Percentiles rank a stretch among this genome's conserved stretches.
phyloP scores from a whole-genome alignment of 2,888 invertebrate species.

The Dromius quadrimaculatus region DNA sequence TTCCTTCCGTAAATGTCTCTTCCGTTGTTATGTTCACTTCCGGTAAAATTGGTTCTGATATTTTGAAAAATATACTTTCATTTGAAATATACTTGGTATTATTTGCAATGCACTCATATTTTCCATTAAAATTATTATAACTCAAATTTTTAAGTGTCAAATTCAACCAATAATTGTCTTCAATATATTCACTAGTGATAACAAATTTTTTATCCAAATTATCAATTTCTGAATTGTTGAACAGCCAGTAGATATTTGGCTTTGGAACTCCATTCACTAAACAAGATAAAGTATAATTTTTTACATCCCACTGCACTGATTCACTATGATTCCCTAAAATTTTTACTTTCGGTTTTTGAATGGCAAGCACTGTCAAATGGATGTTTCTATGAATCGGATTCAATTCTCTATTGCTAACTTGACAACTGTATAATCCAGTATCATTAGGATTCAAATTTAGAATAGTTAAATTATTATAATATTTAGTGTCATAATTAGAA shows the following conservation, averaged over 20 bases:
- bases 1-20: background rate
- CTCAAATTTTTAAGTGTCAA: slow-evolving; percentile 9
- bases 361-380: slow-evolving; percentile 3
- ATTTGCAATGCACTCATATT: background rate
- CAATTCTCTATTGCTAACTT: background rate
- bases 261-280: background rate
- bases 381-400: background rate
- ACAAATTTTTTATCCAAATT: background rate
- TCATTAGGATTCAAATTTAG: slow-evolving; percentile 9
- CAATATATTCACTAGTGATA: background rate
- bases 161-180: slow-evolving; percentile 29
- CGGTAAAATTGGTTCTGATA: slow-evolving; percentile 5
- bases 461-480: slow-evolving; percentile 10
- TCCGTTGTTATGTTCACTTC: background rate
- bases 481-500: slow-evolving; percentile 1
- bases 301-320: background rate
- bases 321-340: background rate
- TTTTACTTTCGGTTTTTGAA: background rate
- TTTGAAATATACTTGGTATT: background rate
- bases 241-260: slow-evolving; percentile 9
- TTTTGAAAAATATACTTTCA: background rate
- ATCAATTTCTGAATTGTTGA: background rate
- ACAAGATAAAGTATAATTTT: slow-evolving; percentile 16
- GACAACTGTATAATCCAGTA: slow-evolving; percentile 12
- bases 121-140: background rate